Evolutionary conservation across 2,113 vertebrate species (phyloP).

Genomic region (Ceyx melanurus): DNA sequence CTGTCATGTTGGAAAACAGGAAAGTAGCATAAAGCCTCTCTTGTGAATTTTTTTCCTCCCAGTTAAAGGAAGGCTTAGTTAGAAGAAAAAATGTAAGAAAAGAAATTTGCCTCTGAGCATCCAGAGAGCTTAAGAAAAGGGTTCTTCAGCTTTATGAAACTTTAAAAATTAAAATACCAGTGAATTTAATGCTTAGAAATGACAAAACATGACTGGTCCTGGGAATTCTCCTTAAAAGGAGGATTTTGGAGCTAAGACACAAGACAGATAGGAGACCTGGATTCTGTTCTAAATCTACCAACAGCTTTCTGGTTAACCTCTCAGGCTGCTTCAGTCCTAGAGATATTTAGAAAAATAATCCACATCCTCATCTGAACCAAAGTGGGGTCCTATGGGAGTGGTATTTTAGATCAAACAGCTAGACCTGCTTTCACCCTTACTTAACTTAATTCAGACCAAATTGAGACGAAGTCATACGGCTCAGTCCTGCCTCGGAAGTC

Average conservation of each 20-base stretch:
- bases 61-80: slow-evolving; percentile 25
- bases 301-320: neutral
- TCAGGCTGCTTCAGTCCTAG: neutral
- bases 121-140: neutral
- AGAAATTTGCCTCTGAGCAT: slow-evolving; percentile 23
- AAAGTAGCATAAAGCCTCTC: slow-evolving; percentile 54
- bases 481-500: neutral
- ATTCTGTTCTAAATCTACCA: neutral
- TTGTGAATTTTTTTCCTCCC: neutral
- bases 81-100: neutral
- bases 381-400: neutral
- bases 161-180: slow-evolving; percentile 42
- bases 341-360: slow-evolving; percentile 9
- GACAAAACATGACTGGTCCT: neutral
- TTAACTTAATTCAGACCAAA: neutral
- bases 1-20: slow-evolving; percentile 61
- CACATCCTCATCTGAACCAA: neutral
- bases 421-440: neutral
- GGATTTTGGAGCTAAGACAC: neutral
- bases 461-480: neutral
- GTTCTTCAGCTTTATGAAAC: slow-evolving; percentile 4
- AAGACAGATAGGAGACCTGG: neutral
- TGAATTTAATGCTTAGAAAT: slow-evolving; percentile 30
- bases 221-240: slow-evolving; percentile 27
- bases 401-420: neutral